Evolutionary conservation across 2,888 invertebrate genomes (phyloP).

Genomic region (Nephrotoma appendiculata): DNA sequence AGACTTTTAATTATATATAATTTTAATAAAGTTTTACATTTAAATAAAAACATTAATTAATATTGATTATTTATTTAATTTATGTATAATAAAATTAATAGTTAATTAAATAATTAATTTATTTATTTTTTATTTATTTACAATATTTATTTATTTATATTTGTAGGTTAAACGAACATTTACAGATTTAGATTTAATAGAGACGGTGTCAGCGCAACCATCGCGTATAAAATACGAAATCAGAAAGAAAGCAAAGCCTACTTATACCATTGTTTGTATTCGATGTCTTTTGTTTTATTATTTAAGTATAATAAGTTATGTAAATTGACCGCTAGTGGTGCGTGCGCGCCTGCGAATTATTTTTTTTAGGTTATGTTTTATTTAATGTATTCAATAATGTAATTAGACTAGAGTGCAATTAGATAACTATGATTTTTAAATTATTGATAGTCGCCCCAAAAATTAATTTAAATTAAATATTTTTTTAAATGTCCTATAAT

Average conservation of each 20-base stretch:
- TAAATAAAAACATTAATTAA: not conserved
- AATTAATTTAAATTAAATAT: not conserved
- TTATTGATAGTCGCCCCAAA: not conserved
- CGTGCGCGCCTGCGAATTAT: not conserved
- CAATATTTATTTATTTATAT: not conserved
- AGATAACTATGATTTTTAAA: not conserved
- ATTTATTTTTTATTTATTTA: not conserved
- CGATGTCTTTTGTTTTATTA: not conserved
- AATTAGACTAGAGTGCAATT: not conserved
- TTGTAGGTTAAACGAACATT: not conserved
- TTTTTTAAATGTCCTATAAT: not conserved
- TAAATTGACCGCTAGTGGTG: not conserved
- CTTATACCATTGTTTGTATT: not conserved
- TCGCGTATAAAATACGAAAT: not conserved
- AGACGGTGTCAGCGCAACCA: not conserved
- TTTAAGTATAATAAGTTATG: not conserved
- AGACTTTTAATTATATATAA: not conserved
- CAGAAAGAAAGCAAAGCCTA: not conserved
- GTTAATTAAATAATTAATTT: not conserved
- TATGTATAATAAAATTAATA: not conserved
- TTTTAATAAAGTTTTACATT: not conserved
- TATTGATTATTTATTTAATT: not conserved
- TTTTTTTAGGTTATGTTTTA: not conserved
- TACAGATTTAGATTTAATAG: not conserved
- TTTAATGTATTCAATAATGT: not conserved